Evolutionary conservation across 2,888 invertebrate species (phyloP), one percentile per base, ranked within the genome.

Genomic region (Brenthis hecate): DNA sequence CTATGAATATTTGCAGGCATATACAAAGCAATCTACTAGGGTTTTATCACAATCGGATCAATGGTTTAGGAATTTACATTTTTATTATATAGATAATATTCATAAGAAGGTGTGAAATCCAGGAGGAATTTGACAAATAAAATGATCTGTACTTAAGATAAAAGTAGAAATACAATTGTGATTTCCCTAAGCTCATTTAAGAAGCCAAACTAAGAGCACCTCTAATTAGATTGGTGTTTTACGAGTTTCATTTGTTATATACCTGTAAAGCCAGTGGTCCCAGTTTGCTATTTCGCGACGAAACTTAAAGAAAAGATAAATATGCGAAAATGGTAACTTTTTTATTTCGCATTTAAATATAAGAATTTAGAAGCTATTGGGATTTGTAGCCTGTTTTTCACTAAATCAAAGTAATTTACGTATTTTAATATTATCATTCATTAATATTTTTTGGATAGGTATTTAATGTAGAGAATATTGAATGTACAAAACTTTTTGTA

Each of bases 201-300:
- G 50, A 19, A 62, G 51, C 50, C 16, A 28, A 51, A 50, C 19
- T 36, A 36, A 28, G 6, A 32, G n/a, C 13, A 50, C 16, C 13
- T 53, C 14, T 62, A 53, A 62, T 62, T 53, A 62, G 14, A 53
- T 53, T 36, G 53, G 53, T 62, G 53, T 19, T 62, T 62, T 43
- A 53, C 16, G 51, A 32, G 36, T 32, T 53, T 53, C 16, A 16
- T 62, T 43, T 32, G 32, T 8, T 53, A 50, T 61, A 60, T 13
- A 61, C 36, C 13, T 36, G 53, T 3, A 50, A 60, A 61, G 32
- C 13, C 28, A 51, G 61, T 1, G 48, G 48, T 14, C 13, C 36
- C 14, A 32, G 3, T 36, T 16, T 58, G 50, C 32, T 6, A 16
- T 53, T 51, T 16, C 32, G 51, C 32, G 32, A 36, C 32, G 32